Percentiles rank a stretch among this genome's conserved stretches.
phyloP scores from a whole-genome alignment of 2,113 vertebrate genomes.

The Syrrhaptes paradoxus region DNA sequence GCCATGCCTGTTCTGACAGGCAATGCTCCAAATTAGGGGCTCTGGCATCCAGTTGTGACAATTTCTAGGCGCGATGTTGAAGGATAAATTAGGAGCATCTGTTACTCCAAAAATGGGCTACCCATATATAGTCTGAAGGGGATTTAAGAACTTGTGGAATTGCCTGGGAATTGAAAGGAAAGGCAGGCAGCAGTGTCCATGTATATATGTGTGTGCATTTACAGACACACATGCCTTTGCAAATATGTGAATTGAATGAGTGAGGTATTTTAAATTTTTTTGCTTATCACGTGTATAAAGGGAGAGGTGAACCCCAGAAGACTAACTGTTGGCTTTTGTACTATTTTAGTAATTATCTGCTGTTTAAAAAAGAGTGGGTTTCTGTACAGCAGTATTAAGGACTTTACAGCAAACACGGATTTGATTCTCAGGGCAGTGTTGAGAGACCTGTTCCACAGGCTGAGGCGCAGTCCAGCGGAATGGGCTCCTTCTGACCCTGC shows the following conservation, averaged over 20 bases:
- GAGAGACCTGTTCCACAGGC: not conserved
- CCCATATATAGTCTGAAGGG: not conserved
- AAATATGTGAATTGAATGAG: not conserved
- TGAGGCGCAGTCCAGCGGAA: not conserved
- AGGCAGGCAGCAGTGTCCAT: not conserved
- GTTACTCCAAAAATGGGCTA: slow-evolving; percentile 21
- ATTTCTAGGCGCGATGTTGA: slow-evolving; percentile 26
- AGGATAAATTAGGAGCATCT: slow-evolving; percentile 50
- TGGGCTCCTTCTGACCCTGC: not conserved
- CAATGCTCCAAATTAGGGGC: not conserved
- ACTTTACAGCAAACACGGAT: not conserved
- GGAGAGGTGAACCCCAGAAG: not conserved
- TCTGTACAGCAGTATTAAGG: not conserved
- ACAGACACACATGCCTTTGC: not conserved
- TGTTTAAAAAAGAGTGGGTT: not conserved
- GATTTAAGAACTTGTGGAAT: not conserved
- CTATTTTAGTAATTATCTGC: not conserved
- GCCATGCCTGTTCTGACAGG: not conserved
- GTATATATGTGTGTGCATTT: not conserved
- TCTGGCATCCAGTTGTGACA: slow-evolving; percentile 20
- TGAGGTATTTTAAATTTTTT: not conserved
- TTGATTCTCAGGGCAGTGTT: not conserved
- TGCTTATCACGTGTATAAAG: not conserved
- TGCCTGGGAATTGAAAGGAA: not conserved
- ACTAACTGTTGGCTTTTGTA: not conserved